Base-by-base conservation (phyloP, 2,888 invertebrate genomes). In the Eupithecia pulchellata region DNA sequence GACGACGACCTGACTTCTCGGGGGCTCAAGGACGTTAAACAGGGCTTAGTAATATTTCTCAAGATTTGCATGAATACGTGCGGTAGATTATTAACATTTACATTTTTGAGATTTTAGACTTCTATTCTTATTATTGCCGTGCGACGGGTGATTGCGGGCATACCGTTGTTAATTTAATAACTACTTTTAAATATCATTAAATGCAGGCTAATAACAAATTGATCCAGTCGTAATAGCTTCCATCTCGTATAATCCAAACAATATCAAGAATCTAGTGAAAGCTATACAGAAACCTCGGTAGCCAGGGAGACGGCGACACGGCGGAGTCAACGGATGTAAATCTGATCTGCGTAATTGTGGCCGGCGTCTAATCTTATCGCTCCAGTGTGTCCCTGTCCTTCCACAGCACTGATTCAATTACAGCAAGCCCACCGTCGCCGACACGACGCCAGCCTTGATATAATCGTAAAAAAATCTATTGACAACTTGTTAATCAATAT, bases 311-410 rank as follows among this genome's bases (percentile, higher is more conserved):
- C 64, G 69, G 63, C 69, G 68, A 69, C 70, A 57, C 69, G 75
- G 73, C 61, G 69, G 71, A 73, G 79, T 79, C 81, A 84, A 82
- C 83, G 81, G 87, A 90, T 90, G 89, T 90, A 92, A 92, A 92
- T 92, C 90, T 89, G 91, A 92, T 92, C 92, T 91, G 83, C 89
- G 91, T 93, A 93, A 93, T 93, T 92, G 93, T 92, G 93, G 92
- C 84, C 89, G 89, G 86, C 91, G 88, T 90, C 90, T 93, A 93
- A 93, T 93, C 91, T 91, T 91, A 92, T 93, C 89, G 85, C 81
- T 82, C 75, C 86, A 88, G 86, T 86, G 86, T 88, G 91, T 91
- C 91, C 89, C 91, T 91, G 90, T 89, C 90, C 11, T 25, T 52
- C 52, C 89, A 86, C 84, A 84, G 81, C 86, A 84, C 89, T 90